These are phyloP conservation scores for Spheniscus humboldti DNA, from an alignment of 2,797 vertebrate genomes.

Conservation along the genomic window DNA sequence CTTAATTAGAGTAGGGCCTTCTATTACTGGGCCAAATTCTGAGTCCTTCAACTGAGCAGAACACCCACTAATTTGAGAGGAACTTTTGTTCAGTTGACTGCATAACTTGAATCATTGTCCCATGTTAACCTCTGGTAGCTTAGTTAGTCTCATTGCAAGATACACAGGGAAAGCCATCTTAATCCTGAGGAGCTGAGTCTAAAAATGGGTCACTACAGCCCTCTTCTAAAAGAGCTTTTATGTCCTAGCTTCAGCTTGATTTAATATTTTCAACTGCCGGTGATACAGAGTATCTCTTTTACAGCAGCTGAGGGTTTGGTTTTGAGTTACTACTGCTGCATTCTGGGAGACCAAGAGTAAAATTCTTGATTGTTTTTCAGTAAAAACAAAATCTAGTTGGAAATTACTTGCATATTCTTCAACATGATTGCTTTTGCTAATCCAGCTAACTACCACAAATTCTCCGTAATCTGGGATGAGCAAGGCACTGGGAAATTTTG, in stretches of 20 bases:
- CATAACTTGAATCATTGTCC: slow-evolving; percentile 25
- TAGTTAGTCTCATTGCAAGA: not conserved
- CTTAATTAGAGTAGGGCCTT: slow-evolving; percentile 8
- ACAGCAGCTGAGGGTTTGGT: not conserved
- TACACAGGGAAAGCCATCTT: not conserved
- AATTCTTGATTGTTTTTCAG: not conserved
- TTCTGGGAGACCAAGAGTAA: not conserved
- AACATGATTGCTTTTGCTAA: not conserved
- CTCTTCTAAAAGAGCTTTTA: not conserved
- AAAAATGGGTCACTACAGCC: not conserved
- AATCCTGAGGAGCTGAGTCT: not conserved
- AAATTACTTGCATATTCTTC: not conserved
- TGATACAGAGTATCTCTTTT: not conserved
- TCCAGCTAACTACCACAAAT: not conserved
- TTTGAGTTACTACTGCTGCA: not conserved
- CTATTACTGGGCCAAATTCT: slow-evolving; percentile 26
- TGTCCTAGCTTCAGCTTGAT: not conserved
- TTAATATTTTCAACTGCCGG: not conserved
- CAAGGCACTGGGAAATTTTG: not conserved
- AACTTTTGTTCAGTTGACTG: slow-evolving; percentile 32
- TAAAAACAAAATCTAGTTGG: not conserved
- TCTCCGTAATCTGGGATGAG: not conserved
- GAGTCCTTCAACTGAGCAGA: slow-evolving; percentile 15
- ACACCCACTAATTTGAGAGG: slow-evolving; percentile 21
- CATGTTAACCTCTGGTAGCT: slow-evolving; percentile 3